A percentile compares a stretch with the other conserved stretches of the same genome.
Conservation (phyloP, 2,797 vertebrate genomes). For the Lithobates sylvaticus region DNA sequence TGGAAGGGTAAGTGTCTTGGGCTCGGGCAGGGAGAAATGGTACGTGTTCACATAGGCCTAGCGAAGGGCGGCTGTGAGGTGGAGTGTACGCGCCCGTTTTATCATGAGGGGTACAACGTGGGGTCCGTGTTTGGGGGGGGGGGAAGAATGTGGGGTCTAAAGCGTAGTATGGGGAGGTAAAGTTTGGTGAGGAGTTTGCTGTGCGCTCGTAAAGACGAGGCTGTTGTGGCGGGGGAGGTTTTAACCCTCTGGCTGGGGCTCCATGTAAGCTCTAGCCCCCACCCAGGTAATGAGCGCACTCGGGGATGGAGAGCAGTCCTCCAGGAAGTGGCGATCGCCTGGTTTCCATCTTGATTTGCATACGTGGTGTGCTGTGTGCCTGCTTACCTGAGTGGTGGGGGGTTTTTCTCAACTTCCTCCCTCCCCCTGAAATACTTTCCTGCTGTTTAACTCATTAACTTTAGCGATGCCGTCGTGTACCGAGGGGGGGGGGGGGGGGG, state of each 20-base stretch:
- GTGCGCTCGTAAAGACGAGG: not conserved
- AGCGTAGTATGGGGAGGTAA: not conserved
- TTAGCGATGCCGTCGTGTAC: not conserved
- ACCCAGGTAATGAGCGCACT: not conserved
- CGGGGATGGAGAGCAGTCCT: not conserved
- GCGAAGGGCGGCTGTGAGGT: not conserved
- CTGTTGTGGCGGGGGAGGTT: constrained; percentile 2
- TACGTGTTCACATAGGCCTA: not conserved
- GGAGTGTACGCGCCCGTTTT: no score
- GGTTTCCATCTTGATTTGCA: constrained; percentile 53
- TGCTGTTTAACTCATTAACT: not conserved
- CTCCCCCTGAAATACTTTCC: not conserved
- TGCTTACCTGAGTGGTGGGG: not conserved
- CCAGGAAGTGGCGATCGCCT: constrained; percentile 20
- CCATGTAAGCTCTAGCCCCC: not conserved
- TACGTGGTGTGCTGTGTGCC: constrained; percentile 28
- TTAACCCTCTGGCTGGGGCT: no score
- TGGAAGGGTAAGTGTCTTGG: constrained; percentile 92
- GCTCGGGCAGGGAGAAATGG: not conserved
- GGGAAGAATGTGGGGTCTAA: no score
- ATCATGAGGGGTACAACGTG: not conserved
- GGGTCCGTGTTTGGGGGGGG: not conserved
- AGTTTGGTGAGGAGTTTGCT: not conserved
- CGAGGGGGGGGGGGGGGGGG: no score
- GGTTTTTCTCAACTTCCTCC: not conserved